Base-by-base conservation (phyloP, 2,113 vertebrate genomes). In the Brachyistius frenatus region DNA sequence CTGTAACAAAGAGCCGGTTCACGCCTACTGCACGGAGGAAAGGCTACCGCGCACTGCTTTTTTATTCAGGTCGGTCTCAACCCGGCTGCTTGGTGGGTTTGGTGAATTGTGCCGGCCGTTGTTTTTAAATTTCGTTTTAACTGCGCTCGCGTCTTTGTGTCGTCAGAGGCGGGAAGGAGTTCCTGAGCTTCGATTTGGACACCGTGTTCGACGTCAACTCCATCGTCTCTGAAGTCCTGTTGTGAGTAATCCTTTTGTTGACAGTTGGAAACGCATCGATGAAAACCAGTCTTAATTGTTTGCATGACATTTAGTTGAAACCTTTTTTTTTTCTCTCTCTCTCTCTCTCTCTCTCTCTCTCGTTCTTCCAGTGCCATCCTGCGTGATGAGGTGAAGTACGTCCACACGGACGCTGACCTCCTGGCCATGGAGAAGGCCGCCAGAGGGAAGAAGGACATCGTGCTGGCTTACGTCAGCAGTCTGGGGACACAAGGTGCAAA, bases 381-480 rank as follows among this genome's bases (percentile, higher is more conserved):
- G 66, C 98, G 96, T 67, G 96, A 98, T 15, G 97, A 99, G 94
- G 95, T 99, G 23, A 96, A 94, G 80, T 98, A 97, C 0, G 67
- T 98, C 0, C 94, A 96, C 68, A 96, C 96, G 0, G 80, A 93
- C 16, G 77, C 88, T 8, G 96, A 98, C 78, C 94, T 99, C 72
- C 89, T 94, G 81, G 92, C 89, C 31, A 83, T 95, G 84, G 97
- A 98, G 93, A 94, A 94, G 6, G n/a, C 86, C 0, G 83, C 95
- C 73, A 96, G 94, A 84, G 96, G 97, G 58, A 96, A 86, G 84
- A 91, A 81, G 0, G 94, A 98, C 65, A 78, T 99, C 31, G 94
- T 95, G 56, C 95, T 99, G 36, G 93, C 95, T 11, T 97, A 98
- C 0, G 94, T 99, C 6, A 93, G 87, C 87, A 97, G 96, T 31